Evolutionary conservation across 2,797 vertebrate genomes (phyloP).

Genomic region (Gymnocypris eckloni): DNA sequence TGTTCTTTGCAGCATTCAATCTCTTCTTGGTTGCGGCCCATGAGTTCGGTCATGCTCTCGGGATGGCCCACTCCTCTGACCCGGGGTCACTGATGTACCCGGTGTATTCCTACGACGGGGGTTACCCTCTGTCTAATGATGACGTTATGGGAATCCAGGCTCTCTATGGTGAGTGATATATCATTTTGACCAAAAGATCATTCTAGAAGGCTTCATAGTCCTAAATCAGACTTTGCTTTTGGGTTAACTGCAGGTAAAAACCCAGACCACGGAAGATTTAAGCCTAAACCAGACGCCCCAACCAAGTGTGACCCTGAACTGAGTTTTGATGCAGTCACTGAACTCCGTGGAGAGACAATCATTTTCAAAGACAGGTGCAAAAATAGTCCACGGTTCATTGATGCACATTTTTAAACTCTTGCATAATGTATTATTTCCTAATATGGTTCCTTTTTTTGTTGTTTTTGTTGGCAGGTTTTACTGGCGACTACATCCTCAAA

Average conservation of each 20-base stretch:
- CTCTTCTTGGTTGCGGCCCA: conserved; percentile 90
- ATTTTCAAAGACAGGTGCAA: conserved; percentile 95
- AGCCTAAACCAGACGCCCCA: conserved; percentile 89
- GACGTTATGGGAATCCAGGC: conserved; percentile 93
- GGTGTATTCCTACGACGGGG: conserved; percentile 79
- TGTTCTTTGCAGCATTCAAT: conserved; percentile 83
- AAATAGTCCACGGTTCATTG: neutral
- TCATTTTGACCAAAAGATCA: neutral
- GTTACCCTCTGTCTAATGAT: conserved; percentile 84
- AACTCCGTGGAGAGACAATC: conserved; percentile 91
- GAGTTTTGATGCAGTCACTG: conserved; percentile 90
- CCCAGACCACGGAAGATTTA: conserved; percentile 77
- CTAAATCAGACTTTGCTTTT: neutral
- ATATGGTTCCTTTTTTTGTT: neutral
- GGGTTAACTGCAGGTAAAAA: conserved; percentile 73
- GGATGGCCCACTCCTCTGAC: conserved; percentile 88
- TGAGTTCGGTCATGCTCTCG: conserved; percentile 93
- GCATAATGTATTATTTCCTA: neutral
- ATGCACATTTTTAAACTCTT: neutral
- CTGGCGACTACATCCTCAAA: conserved; percentile 93
- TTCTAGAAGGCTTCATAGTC: neutral
- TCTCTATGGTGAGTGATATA: conserved; percentile 85
- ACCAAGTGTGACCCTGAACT: conserved; percentile 87
- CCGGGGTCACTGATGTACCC: conserved; percentile 93
- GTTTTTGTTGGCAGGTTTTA: conserved; percentile 83